Conservation (phyloP, 1,140 invertebrate species). For the silkworm (Bombyx mori) region DNA sequence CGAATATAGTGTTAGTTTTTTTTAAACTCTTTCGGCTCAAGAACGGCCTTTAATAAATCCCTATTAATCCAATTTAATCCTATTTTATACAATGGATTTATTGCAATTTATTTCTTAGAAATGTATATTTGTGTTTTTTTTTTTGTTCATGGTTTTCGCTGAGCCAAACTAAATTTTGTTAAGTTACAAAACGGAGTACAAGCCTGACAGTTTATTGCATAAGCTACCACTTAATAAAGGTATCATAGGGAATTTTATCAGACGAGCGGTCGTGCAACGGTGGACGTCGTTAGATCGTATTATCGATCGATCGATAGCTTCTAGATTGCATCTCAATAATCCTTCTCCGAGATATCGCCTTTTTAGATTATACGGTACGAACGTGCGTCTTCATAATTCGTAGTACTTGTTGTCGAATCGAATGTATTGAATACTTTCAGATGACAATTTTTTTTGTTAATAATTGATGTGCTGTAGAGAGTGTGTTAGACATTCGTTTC, state of each 20-base stretch:
- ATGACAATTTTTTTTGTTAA: conserved; percentile 13
- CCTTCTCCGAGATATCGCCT: conserved; percentile 45
- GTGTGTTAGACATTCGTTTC: conserved; percentile 50
- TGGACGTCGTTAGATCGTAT: conserved; percentile 48
- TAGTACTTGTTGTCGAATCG: conserved; percentile 23
- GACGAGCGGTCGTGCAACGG: conserved; percentile 53
- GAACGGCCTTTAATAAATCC: too few relatives aligned
- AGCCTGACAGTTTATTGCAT: conserved; percentile 17
- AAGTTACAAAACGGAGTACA: too few relatives aligned
- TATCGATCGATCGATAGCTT: conserved; percentile 58
- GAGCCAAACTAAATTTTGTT: too few relatives aligned
- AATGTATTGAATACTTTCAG: not conserved
- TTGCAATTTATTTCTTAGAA: too few relatives aligned
- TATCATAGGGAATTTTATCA: conserved; percentile 46
- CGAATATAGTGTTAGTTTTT: too few relatives aligned
- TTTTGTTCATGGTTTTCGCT: too few relatives aligned
- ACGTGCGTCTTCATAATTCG: conserved; percentile 45
- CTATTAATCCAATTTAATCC: too few relatives aligned
- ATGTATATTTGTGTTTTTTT: too few relatives aligned
- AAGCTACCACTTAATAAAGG: conserved; percentile 62
- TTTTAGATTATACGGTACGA: conserved; percentile 35
- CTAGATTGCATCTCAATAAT: conserved; percentile 68
- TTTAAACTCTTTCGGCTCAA: too few relatives aligned
- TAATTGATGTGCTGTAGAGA: conserved; percentile 31
- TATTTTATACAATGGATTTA: too few relatives aligned